A percentile compares a stretch with the other conserved stretches of the same genome.
These are phyloP conservation scores for Listronotus oregonensis DNA, from an alignment of 1,140 invertebrate genomes.

Conservation along the genomic window DNA sequence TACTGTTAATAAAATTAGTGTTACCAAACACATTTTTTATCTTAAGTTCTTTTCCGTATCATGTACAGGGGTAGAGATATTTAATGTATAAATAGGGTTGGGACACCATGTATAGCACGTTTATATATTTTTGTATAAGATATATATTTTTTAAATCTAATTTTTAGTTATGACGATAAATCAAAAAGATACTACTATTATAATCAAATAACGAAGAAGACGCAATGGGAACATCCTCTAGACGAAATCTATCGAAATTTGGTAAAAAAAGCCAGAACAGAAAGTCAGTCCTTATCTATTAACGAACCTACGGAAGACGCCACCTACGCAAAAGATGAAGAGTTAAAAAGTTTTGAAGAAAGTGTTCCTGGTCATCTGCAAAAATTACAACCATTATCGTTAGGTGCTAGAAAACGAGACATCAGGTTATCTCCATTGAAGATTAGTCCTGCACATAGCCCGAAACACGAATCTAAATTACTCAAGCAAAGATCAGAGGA, in stretches of 20 bases:
- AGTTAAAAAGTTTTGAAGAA: conserved; percentile 52
- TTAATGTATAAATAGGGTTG: too few relatives aligned
- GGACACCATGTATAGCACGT: too few relatives aligned
- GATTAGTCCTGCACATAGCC: conserved; percentile 38
- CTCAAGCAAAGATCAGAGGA: conserved; percentile 53
- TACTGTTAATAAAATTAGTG: too few relatives aligned
- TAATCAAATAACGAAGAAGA: conserved; percentile 77
- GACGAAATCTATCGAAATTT: conserved; percentile 81
- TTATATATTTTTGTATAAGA: too few relatives aligned
- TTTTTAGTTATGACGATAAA: conserved; percentile 75
- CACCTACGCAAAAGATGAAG: conserved; percentile 51
- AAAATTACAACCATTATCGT: conserved; percentile 39
- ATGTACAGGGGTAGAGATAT: too few relatives aligned
- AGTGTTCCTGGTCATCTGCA: conserved; percentile 34
- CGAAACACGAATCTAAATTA: conserved; percentile 44
- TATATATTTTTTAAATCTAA: too few relatives aligned
- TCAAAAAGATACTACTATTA: conserved; percentile 83
- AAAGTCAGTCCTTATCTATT: conserved; percentile 57
- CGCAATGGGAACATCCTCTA: conserved; percentile 91
- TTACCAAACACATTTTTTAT: too few relatives aligned
- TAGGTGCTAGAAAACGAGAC: conserved; percentile 46
- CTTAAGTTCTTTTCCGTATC: too few relatives aligned
- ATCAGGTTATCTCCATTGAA: conserved; percentile 48
- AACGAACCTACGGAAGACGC: conserved; percentile 53
- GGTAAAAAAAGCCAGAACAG: conserved; percentile 70